phyloP scores from a whole-genome alignment of 2,888 invertebrate genomes.

The Odontothrips loti region DNA sequence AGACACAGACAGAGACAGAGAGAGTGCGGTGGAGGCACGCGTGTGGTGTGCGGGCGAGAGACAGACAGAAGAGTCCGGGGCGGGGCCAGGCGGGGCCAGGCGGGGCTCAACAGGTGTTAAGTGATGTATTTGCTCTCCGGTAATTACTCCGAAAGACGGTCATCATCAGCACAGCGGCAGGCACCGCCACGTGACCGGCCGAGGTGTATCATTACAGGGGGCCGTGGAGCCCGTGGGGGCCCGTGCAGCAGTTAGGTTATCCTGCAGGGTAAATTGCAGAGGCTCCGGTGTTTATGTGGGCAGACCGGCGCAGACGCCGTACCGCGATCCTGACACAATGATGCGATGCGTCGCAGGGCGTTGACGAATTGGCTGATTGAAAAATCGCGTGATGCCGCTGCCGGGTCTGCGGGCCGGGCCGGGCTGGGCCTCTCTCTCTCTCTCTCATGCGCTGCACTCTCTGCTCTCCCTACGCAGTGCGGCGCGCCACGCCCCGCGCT shows the following conservation, averaged over 20 bases:
- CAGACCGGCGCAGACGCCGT: too few species aligned
- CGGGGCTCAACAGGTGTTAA: conserved; percentile 18
- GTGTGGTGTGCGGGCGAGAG: neutral
- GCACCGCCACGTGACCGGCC: too few species aligned
- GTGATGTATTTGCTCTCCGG: neutral
- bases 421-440: too few species aligned
- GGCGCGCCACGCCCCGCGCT: neutral
- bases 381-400: conserved; percentile 19
- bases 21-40: neutral
- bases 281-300: too few species aligned
- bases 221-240: too few species aligned
- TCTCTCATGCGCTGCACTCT: too few species aligned
- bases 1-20: neutral
- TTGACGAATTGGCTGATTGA: conserved; percentile 4
- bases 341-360: too few species aligned
- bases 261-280: too few species aligned
- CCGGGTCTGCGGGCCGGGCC: too few species aligned
- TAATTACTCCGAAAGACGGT: neutral
- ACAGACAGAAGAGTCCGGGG: neutral
- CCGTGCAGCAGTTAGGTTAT: too few species aligned
- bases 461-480: neutral
- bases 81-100: neutral
- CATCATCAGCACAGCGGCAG: neutral
- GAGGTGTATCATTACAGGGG: too few species aligned
- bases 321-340: too few species aligned